phyloP scores from a whole-genome alignment of 1,140 invertebrate species.

The Leptinotarsa lineolata region DNA sequence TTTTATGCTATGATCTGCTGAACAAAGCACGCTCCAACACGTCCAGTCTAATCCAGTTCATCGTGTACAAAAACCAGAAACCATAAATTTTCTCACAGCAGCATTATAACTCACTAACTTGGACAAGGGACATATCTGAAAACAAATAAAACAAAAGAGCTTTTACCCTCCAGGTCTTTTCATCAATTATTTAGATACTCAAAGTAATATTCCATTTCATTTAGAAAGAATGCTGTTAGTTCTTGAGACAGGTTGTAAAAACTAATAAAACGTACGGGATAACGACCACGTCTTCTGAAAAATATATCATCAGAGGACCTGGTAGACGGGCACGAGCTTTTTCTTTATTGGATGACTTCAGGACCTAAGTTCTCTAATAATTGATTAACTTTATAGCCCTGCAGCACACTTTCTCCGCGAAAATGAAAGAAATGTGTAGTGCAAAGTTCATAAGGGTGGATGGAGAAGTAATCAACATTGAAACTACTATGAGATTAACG shows the following conservation, averaged over 20 bases:
- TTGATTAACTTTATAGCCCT: neutral
- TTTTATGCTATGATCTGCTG: neutral
- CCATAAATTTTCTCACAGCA: neutral
- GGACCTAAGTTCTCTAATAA: neutral
- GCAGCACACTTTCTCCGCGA: neutral
- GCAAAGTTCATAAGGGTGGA: neutral
- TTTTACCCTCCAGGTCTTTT: constrained; percentile 1
- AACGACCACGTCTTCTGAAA: constrained; percentile 7
- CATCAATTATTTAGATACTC: neutral
- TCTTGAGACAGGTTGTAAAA: constrained; percentile 1
- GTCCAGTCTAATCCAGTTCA: constrained; percentile 2
- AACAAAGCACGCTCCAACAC: neutral
- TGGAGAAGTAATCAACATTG: too few relatives aligned
- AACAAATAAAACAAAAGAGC: constrained; percentile 4
- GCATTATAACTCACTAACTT: neutral
- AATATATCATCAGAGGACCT: constrained; percentile 2
- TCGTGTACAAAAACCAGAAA: neutral
- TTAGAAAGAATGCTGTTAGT: neutral
- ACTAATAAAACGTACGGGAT: neutral
- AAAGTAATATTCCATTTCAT: constrained; percentile 8
- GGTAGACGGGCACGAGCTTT: neutral
- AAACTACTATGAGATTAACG: too few relatives aligned
- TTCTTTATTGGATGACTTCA: neutral
- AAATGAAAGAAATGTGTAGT: neutral
- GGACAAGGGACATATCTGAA: constrained; percentile 1